Conservation (phyloP, 2,113 vertebrate genomes). For the Mastomys coucha region DNA sequence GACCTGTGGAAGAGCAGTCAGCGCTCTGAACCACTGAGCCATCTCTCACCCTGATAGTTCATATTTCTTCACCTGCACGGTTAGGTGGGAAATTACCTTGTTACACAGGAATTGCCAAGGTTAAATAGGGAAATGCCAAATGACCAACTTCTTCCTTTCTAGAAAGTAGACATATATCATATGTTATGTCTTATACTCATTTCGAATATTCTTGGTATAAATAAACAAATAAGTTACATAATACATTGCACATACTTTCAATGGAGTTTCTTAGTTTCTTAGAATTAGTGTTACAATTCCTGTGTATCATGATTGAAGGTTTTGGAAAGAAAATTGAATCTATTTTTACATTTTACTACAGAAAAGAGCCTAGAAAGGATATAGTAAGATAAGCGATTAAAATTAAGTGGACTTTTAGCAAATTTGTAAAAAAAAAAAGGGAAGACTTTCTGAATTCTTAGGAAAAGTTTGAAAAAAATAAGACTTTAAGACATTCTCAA, state of each 20-base stretch:
- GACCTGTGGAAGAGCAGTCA: no score
- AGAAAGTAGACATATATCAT: neutral
- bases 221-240: neutral
- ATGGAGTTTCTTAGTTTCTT: conserved; percentile 6
- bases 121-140: conserved; percentile 4
- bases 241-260: neutral
- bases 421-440: no score
- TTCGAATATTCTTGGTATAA: neutral
- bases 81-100: neutral
- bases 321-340: conserved; percentile 17
- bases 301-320: neutral
- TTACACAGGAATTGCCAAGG: neutral
- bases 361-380: neutral
- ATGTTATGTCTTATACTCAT: neutral
- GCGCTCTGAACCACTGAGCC: no score
- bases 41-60: neutral
- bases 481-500: conserved; percentile 4
- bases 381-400: conserved; percentile 6
- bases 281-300: conserved; percentile 16
- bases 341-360: conserved; percentile 44
- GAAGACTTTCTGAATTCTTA: conserved; percentile 37
- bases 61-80: conserved; percentile 11
- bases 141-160: neutral
- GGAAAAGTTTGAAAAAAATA: conserved; percentile 24
- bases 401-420: neutral